A percentile compares a stretch with the other conserved stretches of the same genome.
Conservation (phyloP, 1,140 invertebrate genomes). For the Panagrolaimus sp. region DNA sequence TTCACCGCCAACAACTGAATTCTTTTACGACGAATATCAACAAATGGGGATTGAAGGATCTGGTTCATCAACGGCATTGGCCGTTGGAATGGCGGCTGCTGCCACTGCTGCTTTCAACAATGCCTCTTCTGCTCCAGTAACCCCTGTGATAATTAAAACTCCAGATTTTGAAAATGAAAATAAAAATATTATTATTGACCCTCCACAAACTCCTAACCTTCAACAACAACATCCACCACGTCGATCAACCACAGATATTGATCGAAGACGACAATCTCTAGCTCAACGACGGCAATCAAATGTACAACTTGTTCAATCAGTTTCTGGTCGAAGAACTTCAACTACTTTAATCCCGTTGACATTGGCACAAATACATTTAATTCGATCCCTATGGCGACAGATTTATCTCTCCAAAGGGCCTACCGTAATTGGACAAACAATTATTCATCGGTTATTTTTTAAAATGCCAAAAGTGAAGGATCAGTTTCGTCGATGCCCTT, state of each 20-base stretch:
- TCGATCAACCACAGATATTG: conserved; percentile 19
- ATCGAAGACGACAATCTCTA: conserved; percentile 31
- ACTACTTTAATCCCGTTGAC: conserved; percentile 55
- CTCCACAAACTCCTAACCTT: too few species aligned
- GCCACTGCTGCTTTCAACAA: neutral
- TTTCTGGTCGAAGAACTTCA: conserved; percentile 47
- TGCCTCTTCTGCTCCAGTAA: neutral
- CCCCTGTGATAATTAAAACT: neutral
- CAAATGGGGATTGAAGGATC: neutral
- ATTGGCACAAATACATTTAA: conserved; percentile 51
- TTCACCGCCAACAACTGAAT: neutral
- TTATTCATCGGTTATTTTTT: conserved; percentile 55
- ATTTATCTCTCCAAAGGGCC: conserved; percentile 54
- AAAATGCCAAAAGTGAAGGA: conserved; percentile 54
- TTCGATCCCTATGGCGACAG: conserved; percentile 54
- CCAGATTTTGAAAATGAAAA: too few species aligned
- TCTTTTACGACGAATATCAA: neutral
- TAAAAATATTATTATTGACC: too few species aligned
- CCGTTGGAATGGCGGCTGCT: conserved; percentile 6
- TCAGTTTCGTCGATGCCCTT: conserved; percentile 42
- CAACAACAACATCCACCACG: conserved; percentile 9
- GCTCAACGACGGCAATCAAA: conserved; percentile 52
- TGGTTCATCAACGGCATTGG: neutral
- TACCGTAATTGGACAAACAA: conserved; percentile 52
- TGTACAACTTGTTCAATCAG: conserved; percentile 44